Percentiles rank a stretch among this genome's conserved stretches.
These are phyloP conservation scores for Heterodera schachtii DNA, from an alignment of 1,140 invertebrate species.

Conservation along the genomic window DNA sequence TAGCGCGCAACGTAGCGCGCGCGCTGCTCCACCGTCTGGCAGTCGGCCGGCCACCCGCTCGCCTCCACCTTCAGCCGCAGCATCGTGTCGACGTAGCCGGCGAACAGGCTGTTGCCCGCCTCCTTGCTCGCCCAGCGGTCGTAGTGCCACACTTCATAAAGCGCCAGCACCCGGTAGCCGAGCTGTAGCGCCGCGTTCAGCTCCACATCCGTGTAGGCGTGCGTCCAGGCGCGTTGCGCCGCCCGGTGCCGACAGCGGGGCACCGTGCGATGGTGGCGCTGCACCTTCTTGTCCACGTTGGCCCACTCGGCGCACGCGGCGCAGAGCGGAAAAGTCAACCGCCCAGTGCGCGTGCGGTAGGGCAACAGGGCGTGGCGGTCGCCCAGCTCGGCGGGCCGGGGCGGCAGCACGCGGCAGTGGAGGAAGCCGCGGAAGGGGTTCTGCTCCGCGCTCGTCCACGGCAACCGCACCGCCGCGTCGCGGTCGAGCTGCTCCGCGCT, in stretches of 20 bases:
- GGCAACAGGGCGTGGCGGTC: background rate
- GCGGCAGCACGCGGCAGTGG: background rate
- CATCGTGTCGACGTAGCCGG: slow-evolving; percentile 31
- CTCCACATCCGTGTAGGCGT: slow-evolving; percentile 24
- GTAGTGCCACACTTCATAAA: slow-evolving; percentile 27
- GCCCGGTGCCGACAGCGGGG: background rate
- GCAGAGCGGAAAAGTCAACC: slow-evolving; percentile 26
- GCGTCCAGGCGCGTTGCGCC: slow-evolving; percentile 24
- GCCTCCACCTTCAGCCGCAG: slow-evolving; percentile 3
- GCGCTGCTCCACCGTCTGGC: slow-evolving; percentile 17
- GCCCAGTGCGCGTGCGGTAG: background rate
- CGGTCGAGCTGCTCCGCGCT: background rate
- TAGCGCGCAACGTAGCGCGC: slow-evolving; percentile 2
- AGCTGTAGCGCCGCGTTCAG: slow-evolving; percentile 14
- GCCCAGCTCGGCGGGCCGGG: background rate
- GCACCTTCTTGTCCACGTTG: background rate
- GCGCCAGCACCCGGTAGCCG: slow-evolving; percentile 18
- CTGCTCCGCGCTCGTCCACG: background rate
- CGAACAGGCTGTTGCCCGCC: slow-evolving; percentile 17
- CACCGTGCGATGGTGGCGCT: background rate
- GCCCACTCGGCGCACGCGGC: slow-evolving; percentile 20
- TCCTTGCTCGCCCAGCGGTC: background rate
- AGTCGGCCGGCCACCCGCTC: slow-evolving; percentile 34
- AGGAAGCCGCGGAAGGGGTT: background rate
- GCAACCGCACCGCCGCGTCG: no score